Conservation (phyloP, 1,140 invertebrate genomes). For the Neuroterus valhalla region DNA sequence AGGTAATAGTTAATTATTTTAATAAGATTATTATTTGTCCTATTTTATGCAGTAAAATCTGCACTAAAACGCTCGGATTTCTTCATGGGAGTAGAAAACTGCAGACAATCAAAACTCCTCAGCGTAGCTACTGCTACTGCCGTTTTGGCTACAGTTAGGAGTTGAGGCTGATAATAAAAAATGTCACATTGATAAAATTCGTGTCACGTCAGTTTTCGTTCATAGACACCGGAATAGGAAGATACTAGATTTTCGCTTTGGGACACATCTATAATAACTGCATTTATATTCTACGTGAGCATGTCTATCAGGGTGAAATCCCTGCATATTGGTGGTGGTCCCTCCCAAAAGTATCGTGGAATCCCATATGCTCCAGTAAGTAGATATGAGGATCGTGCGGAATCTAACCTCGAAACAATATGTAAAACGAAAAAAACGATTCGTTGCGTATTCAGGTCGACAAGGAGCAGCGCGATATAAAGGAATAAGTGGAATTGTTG, state of each 20-base stretch:
- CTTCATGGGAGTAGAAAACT: too few relatives aligned
- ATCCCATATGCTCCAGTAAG: conserved; percentile 21
- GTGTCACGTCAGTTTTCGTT: conserved; percentile 4
- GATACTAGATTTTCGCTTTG: not conserved
- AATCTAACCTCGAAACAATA: conserved; percentile 29
- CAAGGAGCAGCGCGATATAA: conserved; percentile 17
- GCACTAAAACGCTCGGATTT: too few relatives aligned
- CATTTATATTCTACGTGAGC: conserved; percentile 25
- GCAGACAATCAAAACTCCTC: too few relatives aligned
- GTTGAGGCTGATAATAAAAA: too few relatives aligned
- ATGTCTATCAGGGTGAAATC: conserved; percentile 18
- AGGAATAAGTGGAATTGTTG: conserved; percentile 28
- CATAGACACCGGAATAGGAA: conserved; percentile 7
- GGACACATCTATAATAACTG: conserved; percentile 15
- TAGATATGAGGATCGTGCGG: conserved; percentile 24
- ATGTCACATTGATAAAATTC: not conserved
- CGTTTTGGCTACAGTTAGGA: too few relatives aligned
- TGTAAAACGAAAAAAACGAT: conserved; percentile 17
- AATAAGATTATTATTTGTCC: too few relatives aligned
- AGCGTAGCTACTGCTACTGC: too few relatives aligned
- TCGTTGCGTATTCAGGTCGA: conserved; percentile 25
- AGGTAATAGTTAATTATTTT: too few relatives aligned
- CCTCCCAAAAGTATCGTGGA: conserved; percentile 12
- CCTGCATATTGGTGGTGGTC: conserved; percentile 24
- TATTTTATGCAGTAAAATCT: too few relatives aligned